These are phyloP conservation scores for Branchinecta lynchi DNA, from an alignment of 1,140 invertebrate genomes.

Conservation along the genomic window DNA sequence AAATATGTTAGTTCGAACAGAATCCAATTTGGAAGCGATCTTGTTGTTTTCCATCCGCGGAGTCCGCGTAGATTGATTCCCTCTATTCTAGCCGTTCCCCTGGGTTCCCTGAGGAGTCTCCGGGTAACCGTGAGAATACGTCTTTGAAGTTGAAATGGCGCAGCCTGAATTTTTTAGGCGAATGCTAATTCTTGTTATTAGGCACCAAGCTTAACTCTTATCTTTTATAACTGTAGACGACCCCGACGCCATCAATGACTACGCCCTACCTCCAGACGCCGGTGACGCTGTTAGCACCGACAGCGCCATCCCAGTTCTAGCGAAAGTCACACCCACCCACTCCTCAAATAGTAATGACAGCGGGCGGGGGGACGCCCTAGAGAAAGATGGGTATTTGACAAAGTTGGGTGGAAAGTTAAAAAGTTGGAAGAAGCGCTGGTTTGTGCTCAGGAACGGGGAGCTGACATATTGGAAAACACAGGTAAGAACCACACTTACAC, in stretches of 20 bases:
- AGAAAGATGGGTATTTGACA: constrained; percentile 80
- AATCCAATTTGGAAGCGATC: no score
- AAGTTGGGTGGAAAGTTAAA: constrained; percentile 89
- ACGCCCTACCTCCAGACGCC: constrained; percentile 86
- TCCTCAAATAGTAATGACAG: constrained; percentile 45
- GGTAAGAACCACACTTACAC: constrained; percentile 30
- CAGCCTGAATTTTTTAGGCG: no score
- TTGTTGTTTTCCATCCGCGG: no score
- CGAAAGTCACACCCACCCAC: constrained; percentile 6
- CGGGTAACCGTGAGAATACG: no score
- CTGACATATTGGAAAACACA: constrained; percentile 82
- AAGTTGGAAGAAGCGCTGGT: constrained; percentile 87
- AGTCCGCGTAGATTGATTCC: no score
- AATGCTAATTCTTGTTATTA: no score
- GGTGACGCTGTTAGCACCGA: constrained; percentile 15
- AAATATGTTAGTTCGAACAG: no score
- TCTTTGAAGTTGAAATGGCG: no score
- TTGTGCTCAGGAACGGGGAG: constrained; percentile 77
- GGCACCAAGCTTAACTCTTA: no score
- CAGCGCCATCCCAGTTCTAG: neutral
- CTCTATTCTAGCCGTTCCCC: no score
- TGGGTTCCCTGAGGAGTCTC: no score
- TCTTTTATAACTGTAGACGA: no score
- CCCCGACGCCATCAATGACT: constrained; percentile 75
- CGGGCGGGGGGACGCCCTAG: constrained; percentile 48